phyloP scores from a whole-genome alignment of 2,797 vertebrate species.

The Coluber constrictor region DNA sequence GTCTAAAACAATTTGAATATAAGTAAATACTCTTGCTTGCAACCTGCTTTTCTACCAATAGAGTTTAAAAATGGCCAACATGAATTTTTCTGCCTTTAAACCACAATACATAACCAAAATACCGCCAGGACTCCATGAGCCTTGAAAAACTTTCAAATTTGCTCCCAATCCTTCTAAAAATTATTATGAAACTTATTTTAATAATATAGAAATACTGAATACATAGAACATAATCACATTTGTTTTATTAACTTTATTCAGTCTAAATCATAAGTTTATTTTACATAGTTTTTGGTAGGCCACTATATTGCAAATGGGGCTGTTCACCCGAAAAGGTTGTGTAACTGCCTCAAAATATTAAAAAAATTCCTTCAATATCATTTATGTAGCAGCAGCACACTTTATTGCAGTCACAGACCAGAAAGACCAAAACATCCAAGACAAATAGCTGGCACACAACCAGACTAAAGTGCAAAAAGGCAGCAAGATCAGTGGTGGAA shows the following conservation, averaged over 20 bases:
- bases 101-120: background rate
- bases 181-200: background rate
- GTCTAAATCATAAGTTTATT: background rate
- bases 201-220: background rate
- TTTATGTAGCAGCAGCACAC: too few species aligned
- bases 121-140: background rate
- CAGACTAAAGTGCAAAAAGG: too few species aligned
- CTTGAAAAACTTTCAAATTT: background rate
- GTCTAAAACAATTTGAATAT: background rate
- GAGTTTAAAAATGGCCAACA: background rate
- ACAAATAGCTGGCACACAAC: too few species aligned
- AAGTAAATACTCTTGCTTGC: background rate
- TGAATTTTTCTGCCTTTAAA: background rate
- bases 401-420: too few species aligned
- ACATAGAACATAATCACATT: background rate
- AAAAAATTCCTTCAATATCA: too few species aligned
- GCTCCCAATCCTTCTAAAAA: background rate
- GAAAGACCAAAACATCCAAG: too few species aligned
- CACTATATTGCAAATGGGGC: background rate
- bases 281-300: background rate
- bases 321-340: background rate
- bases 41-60: background rate
- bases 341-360: background rate
- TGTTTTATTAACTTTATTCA: background rate
- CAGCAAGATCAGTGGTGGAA: too few species aligned